Percentiles rank a stretch among this genome's conserved stretches.
phyloP scores from a whole-genome alignment of 2,888 invertebrate species.

The Drosophila picticornis region DNA sequence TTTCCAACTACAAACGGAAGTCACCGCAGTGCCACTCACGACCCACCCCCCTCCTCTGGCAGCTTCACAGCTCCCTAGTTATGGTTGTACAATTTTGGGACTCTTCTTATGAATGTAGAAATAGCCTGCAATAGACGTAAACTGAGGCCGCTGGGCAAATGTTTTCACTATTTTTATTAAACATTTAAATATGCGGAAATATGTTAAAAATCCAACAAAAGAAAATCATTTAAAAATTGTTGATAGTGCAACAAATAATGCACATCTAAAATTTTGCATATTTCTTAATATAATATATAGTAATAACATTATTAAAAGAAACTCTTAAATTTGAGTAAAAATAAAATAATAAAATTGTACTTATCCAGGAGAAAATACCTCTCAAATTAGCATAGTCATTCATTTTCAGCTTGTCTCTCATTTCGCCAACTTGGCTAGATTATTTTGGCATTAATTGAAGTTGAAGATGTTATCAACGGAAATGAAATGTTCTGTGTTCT shows the following conservation, averaged over 20 bases:
- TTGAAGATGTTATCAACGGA: constrained; percentile 2
- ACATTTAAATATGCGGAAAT: not conserved
- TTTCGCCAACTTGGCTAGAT: not conserved
- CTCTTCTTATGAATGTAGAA: constrained; percentile 37
- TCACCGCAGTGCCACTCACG: constrained; percentile 48
- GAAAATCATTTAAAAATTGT: too few species aligned
- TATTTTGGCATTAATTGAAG: constrained; percentile 7
- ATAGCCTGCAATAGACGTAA: constrained; percentile 14
- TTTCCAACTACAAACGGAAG: constrained; percentile 77
- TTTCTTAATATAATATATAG: too few species aligned
- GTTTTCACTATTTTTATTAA: constrained; percentile 10
- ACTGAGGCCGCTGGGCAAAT: constrained; percentile 17
- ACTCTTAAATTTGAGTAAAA: not conserved
- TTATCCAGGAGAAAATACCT: not conserved
- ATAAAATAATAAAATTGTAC: not conserved
- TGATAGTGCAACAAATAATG: accelerated
- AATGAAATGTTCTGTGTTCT: constrained; percentile 5
- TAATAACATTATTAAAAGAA: not conserved
- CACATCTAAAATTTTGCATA: too few species aligned
- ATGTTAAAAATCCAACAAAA: not conserved
- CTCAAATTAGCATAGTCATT: too few species aligned
- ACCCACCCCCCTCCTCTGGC: not conserved
- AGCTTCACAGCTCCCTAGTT: not conserved
- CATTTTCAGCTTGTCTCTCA: not conserved
- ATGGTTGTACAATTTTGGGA: constrained; percentile 31